These are phyloP conservation scores for Lycorma delicatula DNA, from an alignment of 1,140 invertebrate genomes.

Conservation along the genomic window DNA sequence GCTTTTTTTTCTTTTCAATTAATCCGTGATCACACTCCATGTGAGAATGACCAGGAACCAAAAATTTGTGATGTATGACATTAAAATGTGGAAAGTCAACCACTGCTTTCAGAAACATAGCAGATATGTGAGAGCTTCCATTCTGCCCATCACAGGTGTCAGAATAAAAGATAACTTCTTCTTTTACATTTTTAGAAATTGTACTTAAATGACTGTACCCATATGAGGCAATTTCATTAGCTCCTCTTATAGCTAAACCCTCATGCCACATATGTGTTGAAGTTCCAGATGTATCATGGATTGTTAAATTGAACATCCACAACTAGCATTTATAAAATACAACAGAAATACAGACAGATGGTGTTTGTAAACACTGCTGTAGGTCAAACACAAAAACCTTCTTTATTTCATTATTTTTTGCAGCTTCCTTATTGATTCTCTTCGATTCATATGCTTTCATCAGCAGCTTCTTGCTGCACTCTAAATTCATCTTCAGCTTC, in stretches of 20 bases:
- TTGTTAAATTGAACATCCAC: slow-evolving; percentile 14
- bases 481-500: neutral
- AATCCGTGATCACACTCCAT: slow-evolving; percentile 25
- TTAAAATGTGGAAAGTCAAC: neutral
- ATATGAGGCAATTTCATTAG: slow-evolving; percentile 9
- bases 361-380: slow-evolving; percentile 17
- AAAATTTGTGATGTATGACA: slow-evolving; percentile 11
- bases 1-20: slow-evolving; percentile 32
- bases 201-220: neutral
- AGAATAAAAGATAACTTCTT: slow-evolving; percentile 10
- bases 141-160: slow-evolving; percentile 15
- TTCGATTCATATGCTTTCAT: neutral
- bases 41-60: neutral
- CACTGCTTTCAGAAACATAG: slow-evolving; percentile 1
- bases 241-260: neutral
- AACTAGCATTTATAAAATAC: slow-evolving; percentile 18
- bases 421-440: no score
- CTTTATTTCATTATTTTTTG: neutral
- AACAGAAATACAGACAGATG: slow-evolving; percentile 8
- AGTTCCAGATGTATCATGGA: no score
- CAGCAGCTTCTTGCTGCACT: neutral
- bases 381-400: slow-evolving; percentile 12
- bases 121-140: slow-evolving; percentile 8
- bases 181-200: slow-evolving; percentile 5
- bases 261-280: neutral